phyloP scores from a whole-genome alignment of 2,113 vertebrate species.

The Microtus montanus region DNA sequence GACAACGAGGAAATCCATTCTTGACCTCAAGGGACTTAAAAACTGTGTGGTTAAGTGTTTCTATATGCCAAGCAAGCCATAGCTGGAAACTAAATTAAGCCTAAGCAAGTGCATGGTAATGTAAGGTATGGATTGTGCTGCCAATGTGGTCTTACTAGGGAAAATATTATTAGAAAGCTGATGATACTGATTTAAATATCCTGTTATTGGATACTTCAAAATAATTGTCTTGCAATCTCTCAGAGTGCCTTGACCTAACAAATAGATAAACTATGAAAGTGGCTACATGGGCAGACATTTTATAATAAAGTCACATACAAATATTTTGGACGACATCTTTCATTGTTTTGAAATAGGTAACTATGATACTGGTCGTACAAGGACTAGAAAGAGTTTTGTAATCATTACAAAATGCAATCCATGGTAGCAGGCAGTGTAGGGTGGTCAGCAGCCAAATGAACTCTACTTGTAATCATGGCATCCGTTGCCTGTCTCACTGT shows the following conservation, averaged over 20 bases:
- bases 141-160: not conserved
- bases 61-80: not conserved
- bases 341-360: constrained; percentile 50
- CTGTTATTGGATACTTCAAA: constrained; percentile 3
- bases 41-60: constrained; percentile 32
- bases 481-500: constrained; percentile 7
- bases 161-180: constrained; percentile 8
- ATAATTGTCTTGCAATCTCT: constrained; percentile 8
- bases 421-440: not conserved
- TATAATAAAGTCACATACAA: constrained; percentile 28
- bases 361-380: constrained; percentile 20
- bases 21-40: constrained; percentile 49
- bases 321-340: constrained; percentile 36
- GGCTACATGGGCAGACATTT: constrained; percentile 13
- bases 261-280: constrained; percentile 10
- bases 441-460: constrained; percentile 16
- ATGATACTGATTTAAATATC: constrained; percentile 36
- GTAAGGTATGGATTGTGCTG: not conserved
- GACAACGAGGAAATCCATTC: not conserved
- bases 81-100: constrained; percentile 35
- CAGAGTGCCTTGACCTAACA: not conserved
- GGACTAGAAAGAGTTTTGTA: constrained; percentile 25
- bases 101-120: not conserved
- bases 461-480: constrained; percentile 33
- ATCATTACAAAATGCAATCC: constrained; percentile 18